phyloP scores from a whole-genome alignment of 2,888 invertebrate genomes.

The Crematogaster levior region DNA sequence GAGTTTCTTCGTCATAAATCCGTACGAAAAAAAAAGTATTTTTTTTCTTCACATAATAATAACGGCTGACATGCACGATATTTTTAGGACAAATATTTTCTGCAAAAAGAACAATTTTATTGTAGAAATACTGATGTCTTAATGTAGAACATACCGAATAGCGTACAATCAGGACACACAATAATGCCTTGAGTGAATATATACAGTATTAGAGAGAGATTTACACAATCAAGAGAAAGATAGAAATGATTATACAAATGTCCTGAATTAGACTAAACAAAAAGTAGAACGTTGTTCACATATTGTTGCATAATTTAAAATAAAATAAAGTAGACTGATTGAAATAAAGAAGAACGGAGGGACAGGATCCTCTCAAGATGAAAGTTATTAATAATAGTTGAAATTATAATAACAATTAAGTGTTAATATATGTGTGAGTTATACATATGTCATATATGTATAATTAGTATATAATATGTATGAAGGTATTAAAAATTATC shows the following conservation, averaged over 20 bases:
- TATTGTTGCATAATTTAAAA: conserved; percentile 59
- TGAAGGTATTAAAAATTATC: conserved; percentile 7
- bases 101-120: conserved; percentile 24
- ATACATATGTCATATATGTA: neutral
- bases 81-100: conserved; percentile 13
- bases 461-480: conserved; percentile 5
- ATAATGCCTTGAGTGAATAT: conserved; percentile 34
- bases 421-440: conserved; percentile 28
- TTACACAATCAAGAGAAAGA: conserved; percentile 5
- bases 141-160: conserved; percentile 23
- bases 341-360: neutral
- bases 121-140: conserved; percentile 24
- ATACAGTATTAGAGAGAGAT: neutral
- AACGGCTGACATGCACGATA: neutral
- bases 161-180: conserved; percentile 56
- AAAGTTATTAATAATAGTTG: conserved; percentile 14
- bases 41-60: neutral
- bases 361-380: neutral
- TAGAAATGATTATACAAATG: conserved; percentile 30
- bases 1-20: neutral
- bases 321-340: neutral
- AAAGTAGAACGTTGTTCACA: conserved; percentile 48
- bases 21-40: neutral
- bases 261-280: conserved; percentile 19
- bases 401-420: neutral